Evolutionary conservation across 2,113 vertebrate species (phyloP).

Genomic region (Pristiophorus japonicus): DNA sequence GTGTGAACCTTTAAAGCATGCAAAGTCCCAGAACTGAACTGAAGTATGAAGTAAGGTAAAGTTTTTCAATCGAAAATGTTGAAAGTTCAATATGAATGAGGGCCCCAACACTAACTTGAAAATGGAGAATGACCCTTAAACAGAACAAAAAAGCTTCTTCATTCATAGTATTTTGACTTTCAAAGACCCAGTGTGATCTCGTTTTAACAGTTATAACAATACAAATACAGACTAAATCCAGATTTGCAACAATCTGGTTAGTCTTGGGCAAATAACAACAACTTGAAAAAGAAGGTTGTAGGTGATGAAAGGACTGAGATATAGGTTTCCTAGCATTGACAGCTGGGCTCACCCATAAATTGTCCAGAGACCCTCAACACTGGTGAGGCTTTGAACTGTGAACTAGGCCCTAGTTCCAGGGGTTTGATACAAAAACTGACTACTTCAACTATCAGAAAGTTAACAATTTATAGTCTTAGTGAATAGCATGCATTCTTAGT

Average conservation of each 20-base stretch:
- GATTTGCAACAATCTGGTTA: neutral
- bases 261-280: neutral
- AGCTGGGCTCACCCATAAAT: neutral
- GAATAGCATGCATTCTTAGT: neutral
- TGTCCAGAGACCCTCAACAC: neutral
- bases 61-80: no score
- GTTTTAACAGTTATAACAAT: neutral
- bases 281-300: neutral
- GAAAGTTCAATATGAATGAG: no score
- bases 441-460: neutral
- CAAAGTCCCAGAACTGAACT: neutral
- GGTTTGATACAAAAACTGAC: neutral
- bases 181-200: neutral
- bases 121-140: neutral
- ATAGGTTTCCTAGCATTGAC: neutral
- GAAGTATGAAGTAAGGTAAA: neutral
- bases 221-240: neutral
- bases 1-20: neutral
- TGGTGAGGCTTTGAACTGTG: neutral
- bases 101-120: no score
- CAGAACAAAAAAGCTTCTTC: neutral
- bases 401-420: neutral
- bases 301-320: neutral
- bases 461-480: slow-evolving; percentile 7
- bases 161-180: slow-evolving; percentile 6